Conservation (phyloP, 2,888 invertebrate species). For the Harpalus rufipes region DNA sequence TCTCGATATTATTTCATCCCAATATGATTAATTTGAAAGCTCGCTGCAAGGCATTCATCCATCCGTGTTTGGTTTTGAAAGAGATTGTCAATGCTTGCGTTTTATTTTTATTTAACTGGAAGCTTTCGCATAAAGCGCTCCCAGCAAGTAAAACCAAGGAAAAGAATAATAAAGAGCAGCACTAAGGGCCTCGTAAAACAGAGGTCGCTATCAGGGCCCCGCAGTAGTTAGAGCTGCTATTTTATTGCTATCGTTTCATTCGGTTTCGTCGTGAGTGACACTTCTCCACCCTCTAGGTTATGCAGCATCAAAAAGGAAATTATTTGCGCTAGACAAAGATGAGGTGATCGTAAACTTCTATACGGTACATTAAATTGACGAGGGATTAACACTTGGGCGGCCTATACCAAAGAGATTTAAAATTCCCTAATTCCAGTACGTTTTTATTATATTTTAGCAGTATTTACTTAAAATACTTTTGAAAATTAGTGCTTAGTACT, state of each 20-base stretch:
- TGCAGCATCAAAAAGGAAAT: conserved; percentile 19
- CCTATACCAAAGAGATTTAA: not conserved
- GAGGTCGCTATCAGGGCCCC: conserved; percentile 71
- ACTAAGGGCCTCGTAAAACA: conserved; percentile 74
- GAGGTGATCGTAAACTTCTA: not conserved
- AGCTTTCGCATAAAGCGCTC: conserved; percentile 71
- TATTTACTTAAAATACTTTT: too few relatives aligned
- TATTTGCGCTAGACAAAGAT: conserved; percentile 28
- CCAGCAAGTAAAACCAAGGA: conserved; percentile 73
- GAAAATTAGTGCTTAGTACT: too few relatives aligned
- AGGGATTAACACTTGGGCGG: conserved; percentile 5
- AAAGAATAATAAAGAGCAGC: conserved; percentile 74
- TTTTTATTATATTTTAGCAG: conserved; percentile 1
- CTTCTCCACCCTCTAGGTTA: conserved; percentile 45
- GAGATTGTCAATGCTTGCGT: conserved; percentile 71
- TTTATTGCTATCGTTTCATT: conserved; percentile 73
- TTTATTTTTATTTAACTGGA: conserved; percentile 72
- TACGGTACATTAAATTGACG: conserved; percentile 1
- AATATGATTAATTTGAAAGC: conserved; percentile 54
- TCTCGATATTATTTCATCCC: conserved; percentile 40
- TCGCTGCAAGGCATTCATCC: conserved; percentile 4
- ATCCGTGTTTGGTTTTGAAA: conserved; percentile 63
- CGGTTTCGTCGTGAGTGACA: conserved; percentile 69
- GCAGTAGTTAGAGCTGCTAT: conserved; percentile 72
- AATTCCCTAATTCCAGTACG: not conserved